phyloP scores from a whole-genome alignment of 2,888 invertebrate genomes.

The Lampropteryx suffumata region DNA sequence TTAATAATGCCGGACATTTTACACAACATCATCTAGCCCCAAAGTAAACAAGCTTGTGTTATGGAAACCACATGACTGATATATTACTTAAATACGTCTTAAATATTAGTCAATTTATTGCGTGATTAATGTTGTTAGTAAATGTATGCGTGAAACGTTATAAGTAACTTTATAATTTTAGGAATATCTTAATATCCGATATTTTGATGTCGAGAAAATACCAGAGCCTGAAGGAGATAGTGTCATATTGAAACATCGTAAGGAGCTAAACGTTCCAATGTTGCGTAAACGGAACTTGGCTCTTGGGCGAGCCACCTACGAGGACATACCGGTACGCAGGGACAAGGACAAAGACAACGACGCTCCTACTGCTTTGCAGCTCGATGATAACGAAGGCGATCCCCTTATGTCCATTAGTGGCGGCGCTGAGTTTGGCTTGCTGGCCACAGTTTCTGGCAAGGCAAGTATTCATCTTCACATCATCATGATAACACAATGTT shows the following conservation, averaged over 20 bases:
- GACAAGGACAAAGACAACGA: slow-evolving; percentile 69
- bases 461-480: slow-evolving; percentile 58
- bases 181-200: slow-evolving; percentile 67
- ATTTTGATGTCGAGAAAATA: slow-evolving; percentile 60
- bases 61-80: too few species aligned
- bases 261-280: slow-evolving; percentile 64
- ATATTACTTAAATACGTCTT: too few species aligned
- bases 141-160: not conserved
- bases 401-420: slow-evolving; percentile 90
- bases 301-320: slow-evolving; percentile 67
- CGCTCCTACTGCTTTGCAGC: slow-evolving; percentile 79
- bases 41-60: too few species aligned
- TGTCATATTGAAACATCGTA: slow-evolving; percentile 50
- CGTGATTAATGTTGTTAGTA: too few species aligned
- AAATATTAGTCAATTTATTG: too few species aligned
- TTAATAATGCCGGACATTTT: too few species aligned
- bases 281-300: slow-evolving; percentile 65
- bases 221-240: slow-evolving; percentile 48
- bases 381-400: slow-evolving; percentile 87
- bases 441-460: slow-evolving; percentile 93
- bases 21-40: too few species aligned
- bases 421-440: slow-evolving; percentile 95
- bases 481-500: not conserved
- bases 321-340: slow-evolving; percentile 58
- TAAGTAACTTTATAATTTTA: slow-evolving; percentile 33